Evolutionary conservation across 2,113 vertebrate genomes (phyloP).

Genomic region (Beaufortia kweichowensis): DNA sequence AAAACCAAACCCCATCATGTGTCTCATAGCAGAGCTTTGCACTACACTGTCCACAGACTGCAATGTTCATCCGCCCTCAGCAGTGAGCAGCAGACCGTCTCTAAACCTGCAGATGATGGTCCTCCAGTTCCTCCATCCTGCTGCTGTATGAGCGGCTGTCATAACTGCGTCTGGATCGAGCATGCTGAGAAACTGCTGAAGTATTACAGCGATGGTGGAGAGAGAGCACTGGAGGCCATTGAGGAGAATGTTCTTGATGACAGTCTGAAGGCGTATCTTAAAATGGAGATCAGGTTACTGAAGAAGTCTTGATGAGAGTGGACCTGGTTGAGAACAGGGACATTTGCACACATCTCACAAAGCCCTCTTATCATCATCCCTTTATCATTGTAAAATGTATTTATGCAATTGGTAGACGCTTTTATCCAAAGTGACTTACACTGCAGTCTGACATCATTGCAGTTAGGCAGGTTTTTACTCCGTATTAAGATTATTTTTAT

Average conservation of each 20-base stretch:
- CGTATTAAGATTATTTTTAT: too few species aligned
- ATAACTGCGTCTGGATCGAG: conserved; percentile 89
- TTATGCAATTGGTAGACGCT: too few species aligned
- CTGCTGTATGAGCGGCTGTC: conserved; percentile 94
- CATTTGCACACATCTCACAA: too few species aligned
- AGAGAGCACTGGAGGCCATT: conserved; percentile 76
- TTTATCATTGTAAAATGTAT: too few species aligned
- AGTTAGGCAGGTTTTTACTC: too few species aligned
- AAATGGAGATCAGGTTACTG: conserved; percentile 85
- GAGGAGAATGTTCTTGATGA: conserved; percentile 84
- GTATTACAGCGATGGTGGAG: conserved; percentile 77
- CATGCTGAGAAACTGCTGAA: conserved; percentile 81
- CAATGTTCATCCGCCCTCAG: accelerated
- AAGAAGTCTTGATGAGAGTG: conserved; percentile 60
- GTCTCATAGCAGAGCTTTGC: conserved; percentile 2
- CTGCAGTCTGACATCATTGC: too few species aligned
- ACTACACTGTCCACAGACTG: background rate
- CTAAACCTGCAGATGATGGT: conserved; percentile 41
- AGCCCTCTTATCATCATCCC: too few species aligned
- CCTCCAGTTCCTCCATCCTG: conserved; percentile 73
- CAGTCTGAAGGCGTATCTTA: conserved; percentile 86
- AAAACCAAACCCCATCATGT: conserved; percentile 2
- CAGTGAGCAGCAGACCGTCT: background rate
- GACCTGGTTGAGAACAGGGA: background rate
- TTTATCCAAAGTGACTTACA: too few species aligned